Conservation (phyloP, 2,888 invertebrate species). For the Chouioia cunea region DNA sequence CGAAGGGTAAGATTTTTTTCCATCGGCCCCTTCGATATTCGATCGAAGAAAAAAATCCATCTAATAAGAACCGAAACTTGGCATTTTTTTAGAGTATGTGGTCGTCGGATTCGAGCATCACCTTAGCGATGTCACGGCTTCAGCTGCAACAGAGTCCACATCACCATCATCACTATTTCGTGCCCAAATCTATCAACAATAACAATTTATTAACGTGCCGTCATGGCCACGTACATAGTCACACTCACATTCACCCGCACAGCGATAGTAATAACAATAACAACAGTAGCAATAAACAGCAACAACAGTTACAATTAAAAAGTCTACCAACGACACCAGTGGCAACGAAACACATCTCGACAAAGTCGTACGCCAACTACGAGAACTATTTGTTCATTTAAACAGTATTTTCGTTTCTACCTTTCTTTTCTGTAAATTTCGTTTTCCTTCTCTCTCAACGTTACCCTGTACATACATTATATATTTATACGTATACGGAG, state of each 20-base stretch:
- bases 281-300: conserved; percentile 27
- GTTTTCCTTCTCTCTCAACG: not conserved
- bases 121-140: conserved; percentile 65
- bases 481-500: not conserved
- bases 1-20: conserved; percentile 66
- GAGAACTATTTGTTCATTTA: conserved; percentile 78
- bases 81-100: conserved; percentile 72
- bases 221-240: conserved; percentile 49
- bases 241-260: conserved; percentile 66
- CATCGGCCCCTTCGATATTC: too few species aligned
- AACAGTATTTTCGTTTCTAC: conserved; percentile 46
- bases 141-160: conserved; percentile 65
- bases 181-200: conserved; percentile 63
- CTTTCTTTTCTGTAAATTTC: not conserved
- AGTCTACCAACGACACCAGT: too few species aligned
- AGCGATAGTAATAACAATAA: conserved; percentile 33
- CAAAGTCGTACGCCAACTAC: conserved; percentile 73
- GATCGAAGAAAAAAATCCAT: too few species aligned
- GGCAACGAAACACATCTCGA: conserved; percentile 63
- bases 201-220: conserved; percentile 50
- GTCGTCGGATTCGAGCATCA: conserved; percentile 71
- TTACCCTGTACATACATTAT: conserved; percentile 13
- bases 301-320: conserved; percentile 30
- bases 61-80: too few species aligned
- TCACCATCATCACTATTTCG: conserved; percentile 68